A percentile compares a stretch with the other conserved stretches of the same genome.
phyloP scores from a whole-genome alignment of 2,797 vertebrate species.

The Dicrostonyx torquatus region DNA sequence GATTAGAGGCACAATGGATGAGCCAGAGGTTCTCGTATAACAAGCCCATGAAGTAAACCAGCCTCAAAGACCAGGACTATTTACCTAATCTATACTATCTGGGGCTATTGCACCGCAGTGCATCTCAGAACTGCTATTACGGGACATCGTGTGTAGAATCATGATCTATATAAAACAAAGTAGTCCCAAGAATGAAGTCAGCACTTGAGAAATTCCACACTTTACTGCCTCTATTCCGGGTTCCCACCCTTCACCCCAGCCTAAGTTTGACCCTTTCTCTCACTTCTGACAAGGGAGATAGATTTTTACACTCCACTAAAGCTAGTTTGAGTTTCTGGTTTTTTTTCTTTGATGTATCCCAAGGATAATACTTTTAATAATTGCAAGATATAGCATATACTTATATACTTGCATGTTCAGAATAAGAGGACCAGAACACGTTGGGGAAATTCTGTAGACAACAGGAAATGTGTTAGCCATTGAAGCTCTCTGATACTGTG shows the following conservation, averaged over 20 bases:
- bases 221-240: conserved; percentile 31
- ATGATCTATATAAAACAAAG: conserved; percentile 72
- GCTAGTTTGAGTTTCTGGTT: not conserved
- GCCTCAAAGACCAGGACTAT: conserved; percentile 68
- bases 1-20: conserved; percentile 73
- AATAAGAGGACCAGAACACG: not conserved
- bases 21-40: conserved; percentile 63
- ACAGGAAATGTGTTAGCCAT: not conserved
- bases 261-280: not conserved
- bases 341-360: not conserved
- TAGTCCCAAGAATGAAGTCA: conserved; percentile 78
- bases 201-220: conserved; percentile 71
- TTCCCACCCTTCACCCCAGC: not conserved
- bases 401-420: not conserved
- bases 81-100: conserved; percentile 62
- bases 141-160: conserved; percentile 56
- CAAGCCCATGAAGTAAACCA: conserved; percentile 64
- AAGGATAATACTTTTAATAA: not conserved
- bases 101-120: conserved; percentile 71
- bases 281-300: not conserved
- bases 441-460: not conserved
- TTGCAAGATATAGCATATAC: not conserved
- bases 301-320: not conserved
- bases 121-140: conserved; percentile 71
- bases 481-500: not conserved